phyloP scores from a whole-genome alignment of 2,113 vertebrate genomes.

The Bos javanicus region DNA sequence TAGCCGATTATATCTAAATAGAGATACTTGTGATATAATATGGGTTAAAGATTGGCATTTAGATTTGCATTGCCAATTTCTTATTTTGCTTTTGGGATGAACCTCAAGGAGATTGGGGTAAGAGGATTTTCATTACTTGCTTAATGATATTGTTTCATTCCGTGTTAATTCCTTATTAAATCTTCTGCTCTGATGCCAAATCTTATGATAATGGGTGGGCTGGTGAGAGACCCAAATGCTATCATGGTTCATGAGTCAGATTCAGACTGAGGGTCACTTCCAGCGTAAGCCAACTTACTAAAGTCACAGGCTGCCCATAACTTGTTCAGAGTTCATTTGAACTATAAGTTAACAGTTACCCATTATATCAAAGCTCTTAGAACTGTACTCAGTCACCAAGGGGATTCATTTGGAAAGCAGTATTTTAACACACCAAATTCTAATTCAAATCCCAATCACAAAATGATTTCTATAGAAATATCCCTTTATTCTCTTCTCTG shows the following conservation, averaged over 20 bases:
- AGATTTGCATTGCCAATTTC: background rate
- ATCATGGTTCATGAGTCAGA: background rate
- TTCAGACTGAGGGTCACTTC: background rate
- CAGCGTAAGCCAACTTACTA: background rate
- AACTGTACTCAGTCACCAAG: background rate
- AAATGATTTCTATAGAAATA: background rate
- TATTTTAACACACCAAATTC: background rate
- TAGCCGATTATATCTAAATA: background rate
- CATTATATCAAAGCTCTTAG: background rate
- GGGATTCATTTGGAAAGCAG: background rate
- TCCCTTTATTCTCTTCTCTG: background rate
- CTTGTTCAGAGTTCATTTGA: background rate
- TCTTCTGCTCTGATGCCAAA: background rate
- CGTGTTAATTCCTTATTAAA: background rate
- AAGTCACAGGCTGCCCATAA: background rate
- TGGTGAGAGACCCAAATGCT: background rate
- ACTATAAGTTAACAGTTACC: background rate
- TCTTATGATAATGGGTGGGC: background rate
- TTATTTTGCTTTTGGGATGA: background rate
- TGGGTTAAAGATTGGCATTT: constrained; percentile 8
- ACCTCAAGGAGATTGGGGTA: background rate
- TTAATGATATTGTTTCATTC: background rate
- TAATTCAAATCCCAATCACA: background rate
- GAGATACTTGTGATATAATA: background rate
- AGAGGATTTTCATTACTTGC: background rate